A percentile compares a stretch with the other conserved stretches of the same genome.
Evolutionary conservation across 1,140 invertebrate genomes (phyloP).

Genomic region (Drosophila takahashii): DNA sequence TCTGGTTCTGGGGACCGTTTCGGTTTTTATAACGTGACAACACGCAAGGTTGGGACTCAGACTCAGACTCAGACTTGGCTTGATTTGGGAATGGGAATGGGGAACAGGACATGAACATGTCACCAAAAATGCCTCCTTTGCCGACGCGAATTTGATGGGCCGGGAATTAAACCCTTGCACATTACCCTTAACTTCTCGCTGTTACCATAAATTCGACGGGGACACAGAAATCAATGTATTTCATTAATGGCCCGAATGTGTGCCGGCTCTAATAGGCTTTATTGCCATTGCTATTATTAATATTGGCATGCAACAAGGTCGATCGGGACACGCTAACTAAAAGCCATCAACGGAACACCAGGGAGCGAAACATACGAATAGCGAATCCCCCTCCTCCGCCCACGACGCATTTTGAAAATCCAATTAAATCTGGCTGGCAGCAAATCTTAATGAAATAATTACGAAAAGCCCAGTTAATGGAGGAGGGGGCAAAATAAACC

Average conservation of each 20-base stretch:
- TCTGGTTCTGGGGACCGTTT: constrained; percentile 55
- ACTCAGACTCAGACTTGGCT: constrained; percentile 18
- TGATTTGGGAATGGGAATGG: constrained; percentile 15
- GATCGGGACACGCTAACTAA: constrained; percentile 39
- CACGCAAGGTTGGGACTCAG: constrained; percentile 62
- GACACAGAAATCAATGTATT: constrained; percentile 81
- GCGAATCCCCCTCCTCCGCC: too few species aligned
- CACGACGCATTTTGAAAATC: constrained; percentile 28
- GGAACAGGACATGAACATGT: constrained; percentile 52
- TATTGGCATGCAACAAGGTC: constrained; percentile 80
- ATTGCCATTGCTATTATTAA: constrained; percentile 82
- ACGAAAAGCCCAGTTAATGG: constrained; percentile 16
- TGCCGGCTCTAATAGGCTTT: constrained; percentile 80
- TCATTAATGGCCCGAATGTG: constrained; percentile 78
- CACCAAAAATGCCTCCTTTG: constrained; percentile 34
- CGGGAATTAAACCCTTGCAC: constrained; percentile 57
- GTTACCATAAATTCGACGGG: constrained; percentile 26
- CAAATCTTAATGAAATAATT: constrained; percentile 44
- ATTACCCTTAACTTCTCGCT: background rate
- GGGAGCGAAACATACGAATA: background rate
- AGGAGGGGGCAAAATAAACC: background rate
- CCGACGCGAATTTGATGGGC: constrained; percentile 49
- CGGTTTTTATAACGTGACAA: constrained; percentile 84
- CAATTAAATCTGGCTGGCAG: constrained; percentile 32
- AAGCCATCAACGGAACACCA: constrained; percentile 1